Evolutionary conservation across 2,113 vertebrate species (phyloP), one percentile per base, ranked within the genome.

Genomic region (Chiloscyllium plagiosum): DNA sequence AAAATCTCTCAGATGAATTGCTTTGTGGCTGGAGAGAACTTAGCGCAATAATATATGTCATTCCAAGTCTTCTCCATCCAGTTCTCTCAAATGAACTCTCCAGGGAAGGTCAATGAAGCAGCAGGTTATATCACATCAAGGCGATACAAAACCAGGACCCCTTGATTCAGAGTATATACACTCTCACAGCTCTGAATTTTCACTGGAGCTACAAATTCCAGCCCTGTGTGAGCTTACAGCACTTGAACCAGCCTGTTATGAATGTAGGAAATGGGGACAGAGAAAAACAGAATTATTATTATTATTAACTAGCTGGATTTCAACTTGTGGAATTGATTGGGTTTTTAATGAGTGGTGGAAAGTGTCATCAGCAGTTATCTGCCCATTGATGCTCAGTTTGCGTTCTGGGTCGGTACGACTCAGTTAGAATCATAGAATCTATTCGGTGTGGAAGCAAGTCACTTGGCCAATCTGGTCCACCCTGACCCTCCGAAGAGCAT

Each of bases 71-170:
- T 37, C 5, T 37, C 56, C 42, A 2, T 33, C 37, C 61, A 93
- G 37, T 66, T 50, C 24, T 56, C 50, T 52, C 87, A 90, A 83
- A 52, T 42, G 65, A 2, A 12, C 20, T 94, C 90, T 68, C n/a
- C 90, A 15, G n/a, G 90, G 90, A 94, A 68, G 33, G n/a, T 6
- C 1, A 19, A 10, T 66, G 26, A 42, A 37, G 61, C 61, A 68
- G 90, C 90, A 94, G 52, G 89, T 93, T 66, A 93, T 15, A 93
- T 66, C 56, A 93, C 15, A 92, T 65, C 85, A 87, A 22, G 29
- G 22, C 26, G 19, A 33, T 56, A 93, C 56, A 93, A 19, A 4
- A 12, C 56, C 26, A 90, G 0, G 29, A 26, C 20, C 29, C 33
- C 89, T 66, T 8, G 52, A n/a, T 66, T 37, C 61, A 37, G 61